phyloP scores from a whole-genome alignment of 2,113 vertebrate species.

The Pterocles burchelli region DNA sequence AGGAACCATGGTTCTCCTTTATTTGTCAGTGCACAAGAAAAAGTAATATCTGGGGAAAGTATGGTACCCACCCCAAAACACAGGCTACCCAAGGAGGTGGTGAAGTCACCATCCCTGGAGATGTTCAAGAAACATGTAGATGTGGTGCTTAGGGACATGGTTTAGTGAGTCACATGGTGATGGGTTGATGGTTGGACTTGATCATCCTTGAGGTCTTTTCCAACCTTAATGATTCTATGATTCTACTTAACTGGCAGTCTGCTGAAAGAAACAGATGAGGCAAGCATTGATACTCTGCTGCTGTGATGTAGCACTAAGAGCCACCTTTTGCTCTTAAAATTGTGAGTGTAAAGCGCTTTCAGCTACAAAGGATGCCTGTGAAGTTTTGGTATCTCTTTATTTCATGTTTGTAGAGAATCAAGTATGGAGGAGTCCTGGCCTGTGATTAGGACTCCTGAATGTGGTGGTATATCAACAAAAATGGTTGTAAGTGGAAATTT shows the following conservation, averaged over 20 bases:
- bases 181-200: no score
- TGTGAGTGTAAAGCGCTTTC: not conserved
- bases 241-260: not conserved
- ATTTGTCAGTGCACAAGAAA: not conserved
- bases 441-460: not conserved
- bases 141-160: no score
- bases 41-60: not conserved
- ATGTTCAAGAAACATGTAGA: no score
- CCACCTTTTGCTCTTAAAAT: not conserved
- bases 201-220: no score
- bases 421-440: not conserved
- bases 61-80: no score
- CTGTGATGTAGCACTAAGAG: not conserved
- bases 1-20: not conserved
- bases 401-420: not conserved
- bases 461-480: not conserved
- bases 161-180: no score
- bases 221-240: no score
- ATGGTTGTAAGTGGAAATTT: not conserved
- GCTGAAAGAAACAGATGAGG: not conserved
- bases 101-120: no score
- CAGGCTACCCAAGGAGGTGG: no score
- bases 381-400: not conserved
- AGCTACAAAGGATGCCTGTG: not conserved
- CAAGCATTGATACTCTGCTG: rapidly evolving